A percentile compares a stretch with the other conserved stretches of the same genome.
Evolutionary conservation across 1,140 invertebrate genomes (phyloP).

Genomic region (Penaeus indicus): DNA sequence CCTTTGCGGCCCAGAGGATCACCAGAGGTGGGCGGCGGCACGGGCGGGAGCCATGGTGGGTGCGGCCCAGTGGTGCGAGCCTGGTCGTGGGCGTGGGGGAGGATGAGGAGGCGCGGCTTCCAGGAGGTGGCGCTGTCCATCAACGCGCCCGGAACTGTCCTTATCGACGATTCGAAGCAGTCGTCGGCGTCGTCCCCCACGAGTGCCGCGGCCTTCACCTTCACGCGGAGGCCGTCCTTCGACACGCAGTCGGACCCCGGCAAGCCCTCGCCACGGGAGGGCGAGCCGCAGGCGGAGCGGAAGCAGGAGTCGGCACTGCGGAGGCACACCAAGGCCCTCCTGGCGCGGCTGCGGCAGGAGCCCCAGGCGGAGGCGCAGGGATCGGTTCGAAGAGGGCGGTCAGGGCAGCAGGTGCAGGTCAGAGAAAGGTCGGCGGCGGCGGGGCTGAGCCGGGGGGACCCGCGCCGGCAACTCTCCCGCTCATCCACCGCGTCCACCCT

Average conservation of each 20-base stretch:
- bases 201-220: not conserved
- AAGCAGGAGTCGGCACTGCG: not conserved
- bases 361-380: too few relatives aligned
- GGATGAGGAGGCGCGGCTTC: conserved; percentile 43
- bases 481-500: conserved; percentile 12
- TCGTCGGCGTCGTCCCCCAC: not conserved
- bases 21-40: conserved; percentile 34
- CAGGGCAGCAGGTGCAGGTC: not conserved
- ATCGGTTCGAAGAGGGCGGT: not conserved
- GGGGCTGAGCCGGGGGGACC: not conserved
- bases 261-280: not conserved
- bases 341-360: too few relatives aligned
- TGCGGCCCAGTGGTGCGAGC: conserved; percentile 36
- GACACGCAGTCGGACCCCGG: not conserved
- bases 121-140: conserved; percentile 39
- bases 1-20: not conserved
- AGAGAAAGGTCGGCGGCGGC: not conserved
- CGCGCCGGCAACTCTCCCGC: not conserved
- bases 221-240: not conserved
- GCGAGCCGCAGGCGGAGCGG: not conserved
- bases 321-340: too few relatives aligned
- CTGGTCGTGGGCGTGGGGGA: conserved; percentile 53
- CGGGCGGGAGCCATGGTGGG: conserved; percentile 27
- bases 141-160: conserved; percentile 12
- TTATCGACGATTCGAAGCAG: not conserved